Conservation (phyloP, 30 jellyfish, hydroid and myxozoan species). For the Clytia hemisphaerica region DNA sequence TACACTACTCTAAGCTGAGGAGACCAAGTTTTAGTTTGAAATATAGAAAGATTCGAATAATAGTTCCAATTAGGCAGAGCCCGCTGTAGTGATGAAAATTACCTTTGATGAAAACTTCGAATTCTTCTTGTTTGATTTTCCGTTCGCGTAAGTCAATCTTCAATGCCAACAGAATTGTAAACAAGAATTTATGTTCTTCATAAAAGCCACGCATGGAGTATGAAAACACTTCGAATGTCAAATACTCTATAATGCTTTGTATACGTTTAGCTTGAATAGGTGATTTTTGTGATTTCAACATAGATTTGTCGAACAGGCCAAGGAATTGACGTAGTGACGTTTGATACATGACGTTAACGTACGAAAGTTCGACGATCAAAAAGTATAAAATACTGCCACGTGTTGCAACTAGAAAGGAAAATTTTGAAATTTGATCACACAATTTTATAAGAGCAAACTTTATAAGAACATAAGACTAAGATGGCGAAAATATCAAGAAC, state of each 20-base stretch:
- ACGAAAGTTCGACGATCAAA: conserved; percentile 79
- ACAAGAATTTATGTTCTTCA: conserved; percentile 73
- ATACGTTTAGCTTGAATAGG: conserved; percentile 73
- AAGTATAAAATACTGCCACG: conserved; percentile 85
- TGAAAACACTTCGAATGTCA: conserved; percentile 69
- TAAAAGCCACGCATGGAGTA: conserved; percentile 70
- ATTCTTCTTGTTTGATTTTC: conserved; percentile 58
- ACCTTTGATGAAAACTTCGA: conserved; percentile 70
- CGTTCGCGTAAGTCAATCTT: conserved; percentile 58
- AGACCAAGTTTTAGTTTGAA: too few species aligned
- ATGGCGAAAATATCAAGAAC: too few species aligned
- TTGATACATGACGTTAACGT: conserved; percentile 76
- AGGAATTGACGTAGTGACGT: conserved; percentile 74
- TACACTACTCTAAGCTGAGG: too few species aligned
- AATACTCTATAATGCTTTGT: conserved; percentile 49
- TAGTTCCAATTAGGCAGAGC: too few species aligned
- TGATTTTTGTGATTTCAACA: conserved; percentile 56
- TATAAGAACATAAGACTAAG: too few species aligned
- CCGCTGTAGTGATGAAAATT: too few species aligned
- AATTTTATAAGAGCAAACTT: too few species aligned
- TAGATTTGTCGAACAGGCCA: conserved; percentile 58
- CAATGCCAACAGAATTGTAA: conserved; percentile 66
- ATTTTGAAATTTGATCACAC: not conserved
- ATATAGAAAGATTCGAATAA: too few species aligned
- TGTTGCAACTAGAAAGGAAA: conserved; percentile 59